Percentiles rank a stretch among this genome's conserved stretches.
Evolutionary conservation across 2,113 vertebrate genomes (phyloP).

Genomic region (Pyrgilauda ruficollis): DNA sequence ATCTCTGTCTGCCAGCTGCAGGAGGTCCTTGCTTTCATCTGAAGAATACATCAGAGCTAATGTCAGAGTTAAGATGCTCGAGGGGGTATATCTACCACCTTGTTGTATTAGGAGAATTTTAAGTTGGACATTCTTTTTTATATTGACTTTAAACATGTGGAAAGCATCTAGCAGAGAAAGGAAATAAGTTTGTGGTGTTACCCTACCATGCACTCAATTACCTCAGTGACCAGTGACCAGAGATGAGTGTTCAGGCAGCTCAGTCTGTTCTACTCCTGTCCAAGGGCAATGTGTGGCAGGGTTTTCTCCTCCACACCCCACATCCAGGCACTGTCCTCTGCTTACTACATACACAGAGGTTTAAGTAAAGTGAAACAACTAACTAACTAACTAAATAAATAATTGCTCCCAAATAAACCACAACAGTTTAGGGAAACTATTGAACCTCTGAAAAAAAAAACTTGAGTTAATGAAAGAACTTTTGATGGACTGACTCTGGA

Average conservation of each 20-base stretch:
- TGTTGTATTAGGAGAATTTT: not conserved
- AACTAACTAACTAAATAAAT: not conserved
- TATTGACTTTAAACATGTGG: not conserved
- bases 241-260: not conserved
- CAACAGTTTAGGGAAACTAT: not conserved
- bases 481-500: not conserved
- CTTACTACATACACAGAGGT: not conserved
- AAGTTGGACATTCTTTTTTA: not conserved
- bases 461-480: not conserved
- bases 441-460: not conserved
- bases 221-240: not conserved
- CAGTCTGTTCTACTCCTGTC: not conserved
- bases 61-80: not conserved
- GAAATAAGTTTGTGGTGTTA: not conserved
- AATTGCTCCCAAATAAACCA: not conserved
- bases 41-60: not conserved
- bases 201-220: accelerated
- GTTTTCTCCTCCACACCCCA: not conserved
- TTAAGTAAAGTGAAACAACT: not conserved
- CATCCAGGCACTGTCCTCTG: not conserved
- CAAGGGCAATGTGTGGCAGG: not conserved
- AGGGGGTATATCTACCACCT: not conserved
- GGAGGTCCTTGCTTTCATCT: not conserved
- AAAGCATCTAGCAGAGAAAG: not conserved
- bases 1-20: not conserved